A percentile compares a stretch with the other conserved stretches of the same genome.
Conservation (phyloP, 2,888 invertebrate species). For the Liodrosophila aerea region DNA sequence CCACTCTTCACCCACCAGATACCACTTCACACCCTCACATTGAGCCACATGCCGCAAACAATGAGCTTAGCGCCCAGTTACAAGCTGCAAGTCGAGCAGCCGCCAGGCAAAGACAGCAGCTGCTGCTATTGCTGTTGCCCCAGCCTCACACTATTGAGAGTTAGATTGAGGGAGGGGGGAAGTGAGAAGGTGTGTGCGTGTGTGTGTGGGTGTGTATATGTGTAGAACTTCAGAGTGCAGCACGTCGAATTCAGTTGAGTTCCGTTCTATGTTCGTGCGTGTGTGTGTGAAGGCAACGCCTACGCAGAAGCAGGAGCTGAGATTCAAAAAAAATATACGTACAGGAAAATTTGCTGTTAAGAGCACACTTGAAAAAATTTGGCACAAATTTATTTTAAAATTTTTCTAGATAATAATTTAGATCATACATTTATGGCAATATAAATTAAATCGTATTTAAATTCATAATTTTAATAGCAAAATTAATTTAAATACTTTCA, state of each 20-base stretch:
- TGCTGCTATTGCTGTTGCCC: no score
- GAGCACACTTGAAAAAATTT: constrained; percentile 51
- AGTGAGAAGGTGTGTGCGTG: constrained; percentile 6
- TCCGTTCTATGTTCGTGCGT: constrained; percentile 7
- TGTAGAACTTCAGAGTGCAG: constrained; percentile 43
- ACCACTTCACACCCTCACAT: neutral
- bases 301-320: constrained; percentile 41
- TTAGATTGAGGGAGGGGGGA: neutral
- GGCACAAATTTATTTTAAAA: no score
- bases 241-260: constrained; percentile 40
- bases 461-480: no score
- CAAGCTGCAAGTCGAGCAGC: constrained; percentile 68
- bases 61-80: constrained; percentile 62
- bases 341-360: constrained; percentile 72
- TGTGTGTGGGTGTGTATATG: constrained; percentile 13
- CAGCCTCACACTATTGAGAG: constrained; percentile 13
- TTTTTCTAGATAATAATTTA: no score
- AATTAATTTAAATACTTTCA: no score
- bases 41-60: constrained; percentile 55
- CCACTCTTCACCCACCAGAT: neutral
- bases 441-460: no score
- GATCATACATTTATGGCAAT: no score
- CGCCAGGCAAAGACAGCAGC: constrained; percentile 31
- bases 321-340: constrained; percentile 66
- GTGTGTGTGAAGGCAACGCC: constrained; percentile 55